phyloP scores from a whole-genome alignment of 1,140 invertebrate species.

The Vanessa atalanta region DNA sequence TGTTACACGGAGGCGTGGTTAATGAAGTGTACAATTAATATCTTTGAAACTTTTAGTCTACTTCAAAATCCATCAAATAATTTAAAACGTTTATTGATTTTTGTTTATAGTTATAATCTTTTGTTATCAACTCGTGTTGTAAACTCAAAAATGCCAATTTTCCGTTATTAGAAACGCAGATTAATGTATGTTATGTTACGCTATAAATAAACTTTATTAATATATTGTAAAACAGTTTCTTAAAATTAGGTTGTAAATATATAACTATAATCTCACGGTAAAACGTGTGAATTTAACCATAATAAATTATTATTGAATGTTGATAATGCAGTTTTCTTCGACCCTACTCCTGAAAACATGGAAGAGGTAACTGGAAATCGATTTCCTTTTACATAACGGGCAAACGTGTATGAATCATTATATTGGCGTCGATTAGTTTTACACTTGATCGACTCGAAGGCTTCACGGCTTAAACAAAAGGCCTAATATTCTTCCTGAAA shows the following conservation, averaged over 20 bases:
- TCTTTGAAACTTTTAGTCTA: too few relatives aligned
- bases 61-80: too few relatives aligned
- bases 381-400: background rate
- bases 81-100: too few relatives aligned
- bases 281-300: conserved; percentile 9
- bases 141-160: too few relatives aligned
- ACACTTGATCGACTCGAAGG: background rate
- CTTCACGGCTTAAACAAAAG: background rate
- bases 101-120: background rate
- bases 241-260: background rate
- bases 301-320: conserved; percentile 34
- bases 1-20: background rate
- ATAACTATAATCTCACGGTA: conserved; percentile 4
- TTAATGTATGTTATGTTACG: background rate
- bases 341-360: background rate
- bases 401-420: too few relatives aligned
- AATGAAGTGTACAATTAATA: too few relatives aligned
- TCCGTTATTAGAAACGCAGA: too few relatives aligned
- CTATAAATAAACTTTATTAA: background rate
- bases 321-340: conserved; percentile 12
- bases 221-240: conserved; percentile 4
- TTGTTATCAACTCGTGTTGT: too few relatives aligned
- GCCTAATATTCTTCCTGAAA: background rate
- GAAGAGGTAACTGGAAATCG: too few relatives aligned
- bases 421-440: background rate